phyloP scores from a whole-genome alignment of 1,140 invertebrate species.

The Drosophila paulistorum region DNA sequence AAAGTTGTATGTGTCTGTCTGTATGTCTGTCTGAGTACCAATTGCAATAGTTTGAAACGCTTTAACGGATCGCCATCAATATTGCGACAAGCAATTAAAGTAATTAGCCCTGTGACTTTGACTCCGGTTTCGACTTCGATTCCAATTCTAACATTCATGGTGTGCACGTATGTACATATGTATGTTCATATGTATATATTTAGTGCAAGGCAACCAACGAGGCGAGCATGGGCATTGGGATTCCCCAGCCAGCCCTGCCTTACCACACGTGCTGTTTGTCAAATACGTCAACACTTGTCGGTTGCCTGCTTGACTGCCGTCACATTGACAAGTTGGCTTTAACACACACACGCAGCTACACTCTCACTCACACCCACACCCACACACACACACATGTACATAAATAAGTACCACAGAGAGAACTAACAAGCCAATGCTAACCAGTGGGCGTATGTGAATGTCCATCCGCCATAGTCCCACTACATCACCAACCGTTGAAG shows the following conservation, averaged over 20 bases:
- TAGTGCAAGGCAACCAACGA: constrained; percentile 3
- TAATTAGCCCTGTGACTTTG: constrained; percentile 63
- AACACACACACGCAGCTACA: constrained; percentile 44
- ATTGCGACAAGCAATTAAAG: constrained; percentile 73
- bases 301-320: constrained; percentile 67
- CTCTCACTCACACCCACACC: constrained; percentile 12
- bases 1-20: no score
- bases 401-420: constrained; percentile 13
- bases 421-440: constrained; percentile 44
- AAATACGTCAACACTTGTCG: constrained; percentile 79
- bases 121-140: background rate
- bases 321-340: constrained; percentile 79
- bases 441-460: constrained; percentile 32
- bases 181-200: background rate
- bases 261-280: constrained; percentile 64
- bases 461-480: constrained; percentile 24
- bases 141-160: background rate
- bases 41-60: constrained; percentile 41
- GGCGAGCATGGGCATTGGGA: constrained; percentile 18
- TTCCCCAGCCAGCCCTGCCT: constrained; percentile 15
- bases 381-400: constrained; percentile 15
- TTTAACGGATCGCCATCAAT: constrained; percentile 41
- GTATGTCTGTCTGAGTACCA: background rate
- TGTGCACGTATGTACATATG: background rate
- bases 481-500: constrained; percentile 11